Evolutionary conservation across 2,888 invertebrate species (phyloP).

Genomic region (Plagodis dolabraria): DNA sequence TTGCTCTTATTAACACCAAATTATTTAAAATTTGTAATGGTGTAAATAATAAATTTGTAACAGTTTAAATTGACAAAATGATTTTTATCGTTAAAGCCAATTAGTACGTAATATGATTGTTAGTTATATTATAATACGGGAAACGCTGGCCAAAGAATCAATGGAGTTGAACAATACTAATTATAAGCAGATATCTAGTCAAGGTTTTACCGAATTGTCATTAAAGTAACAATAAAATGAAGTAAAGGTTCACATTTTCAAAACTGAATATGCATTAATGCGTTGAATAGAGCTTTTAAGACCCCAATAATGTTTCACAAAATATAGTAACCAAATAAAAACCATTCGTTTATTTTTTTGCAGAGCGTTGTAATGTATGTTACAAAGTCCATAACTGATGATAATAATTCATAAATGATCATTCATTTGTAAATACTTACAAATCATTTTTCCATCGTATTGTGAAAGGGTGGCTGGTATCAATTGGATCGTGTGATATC

Average conservation of each 20-base stretch:
- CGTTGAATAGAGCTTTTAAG: constrained; percentile 58
- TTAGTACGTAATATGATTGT: too few species aligned
- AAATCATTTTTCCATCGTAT: constrained; percentile 39
- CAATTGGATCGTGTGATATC: constrained; percentile 64
- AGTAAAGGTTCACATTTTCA: constrained; percentile 13
- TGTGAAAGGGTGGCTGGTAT: constrained; percentile 38
- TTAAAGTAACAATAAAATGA: too few species aligned
- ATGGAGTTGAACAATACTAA: too few species aligned
- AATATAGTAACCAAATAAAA: constrained; percentile 43
- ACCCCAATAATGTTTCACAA: constrained; percentile 25
- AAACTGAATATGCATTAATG: constrained; percentile 49
- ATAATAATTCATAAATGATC: constrained; percentile 55
- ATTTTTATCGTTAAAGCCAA: too few species aligned
- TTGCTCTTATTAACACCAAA: too few species aligned
- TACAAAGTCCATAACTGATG: constrained; percentile 47
- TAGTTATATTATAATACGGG: too few species aligned
- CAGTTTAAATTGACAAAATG: too few species aligned
- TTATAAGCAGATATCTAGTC: too few species aligned
- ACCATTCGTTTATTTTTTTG: constrained; percentile 23
- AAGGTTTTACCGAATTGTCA: too few species aligned
- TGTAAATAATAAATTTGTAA: neutral
- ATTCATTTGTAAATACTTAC: constrained; percentile 69
- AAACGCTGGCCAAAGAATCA: too few species aligned
- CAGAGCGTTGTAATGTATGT: constrained; percentile 36
- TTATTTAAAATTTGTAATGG: too few species aligned